A percentile compares a stretch with the other conserved stretches of the same genome.
Conservation (phyloP, 2,888 invertebrate species). For the Physocephala rufipes region DNA sequence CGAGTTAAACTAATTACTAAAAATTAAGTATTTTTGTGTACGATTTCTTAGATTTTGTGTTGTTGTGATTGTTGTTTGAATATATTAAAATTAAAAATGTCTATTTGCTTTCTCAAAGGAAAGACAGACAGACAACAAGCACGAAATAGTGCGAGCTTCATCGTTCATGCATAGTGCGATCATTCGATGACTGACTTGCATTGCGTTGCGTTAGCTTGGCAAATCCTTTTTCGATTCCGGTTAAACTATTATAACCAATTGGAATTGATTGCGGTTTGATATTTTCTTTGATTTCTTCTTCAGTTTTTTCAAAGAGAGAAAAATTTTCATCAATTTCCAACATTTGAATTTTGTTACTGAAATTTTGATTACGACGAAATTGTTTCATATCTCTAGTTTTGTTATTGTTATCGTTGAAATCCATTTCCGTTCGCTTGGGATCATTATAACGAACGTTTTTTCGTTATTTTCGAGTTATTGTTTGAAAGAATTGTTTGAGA, state of each 20-base stretch:
- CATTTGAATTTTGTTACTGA: constrained; percentile 34
- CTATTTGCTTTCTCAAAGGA: constrained; percentile 2
- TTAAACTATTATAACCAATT: background rate
- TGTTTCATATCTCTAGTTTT: constrained; percentile 38
- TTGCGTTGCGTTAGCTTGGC: constrained; percentile 16
- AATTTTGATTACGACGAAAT: constrained; percentile 39
- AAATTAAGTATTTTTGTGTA: background rate
- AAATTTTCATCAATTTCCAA: constrained; percentile 28
- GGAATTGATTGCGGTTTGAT: background rate
- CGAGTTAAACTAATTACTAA: constrained; percentile 6
- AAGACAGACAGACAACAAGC: background rate
- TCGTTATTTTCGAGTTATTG: background rate
- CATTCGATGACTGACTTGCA: constrained; percentile 31
- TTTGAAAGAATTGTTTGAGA: background rate
- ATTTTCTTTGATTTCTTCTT: constrained; percentile 21
- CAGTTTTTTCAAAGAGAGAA: constrained; percentile 23
- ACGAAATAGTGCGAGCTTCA: background rate
- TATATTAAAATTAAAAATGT: constrained; percentile 30
- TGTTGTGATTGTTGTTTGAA: constrained; percentile 18
- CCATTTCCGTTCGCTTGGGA: constrained; percentile 3
- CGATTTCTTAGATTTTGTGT: constrained; percentile 3
- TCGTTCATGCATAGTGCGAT: constrained; percentile 24
- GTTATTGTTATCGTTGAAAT: constrained; percentile 23
- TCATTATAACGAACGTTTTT: constrained; percentile 7
- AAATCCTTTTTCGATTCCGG: background rate